Conservation (phyloP, 2,113 vertebrate species). For the Rattus rattus region DNA sequence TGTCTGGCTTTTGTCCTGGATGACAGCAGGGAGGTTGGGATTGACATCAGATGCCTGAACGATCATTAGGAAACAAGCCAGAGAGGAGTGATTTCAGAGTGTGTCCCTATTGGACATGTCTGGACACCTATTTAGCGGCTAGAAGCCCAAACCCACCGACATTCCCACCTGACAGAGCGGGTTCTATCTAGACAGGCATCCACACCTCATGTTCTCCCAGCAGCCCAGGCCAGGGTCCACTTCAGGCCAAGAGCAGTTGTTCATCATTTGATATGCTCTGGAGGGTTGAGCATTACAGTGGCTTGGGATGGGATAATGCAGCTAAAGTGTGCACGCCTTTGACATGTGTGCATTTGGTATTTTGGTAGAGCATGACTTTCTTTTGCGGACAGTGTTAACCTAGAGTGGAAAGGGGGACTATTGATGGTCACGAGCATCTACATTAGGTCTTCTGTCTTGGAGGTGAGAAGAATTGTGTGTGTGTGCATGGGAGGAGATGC, state of each 20-base stretch:
- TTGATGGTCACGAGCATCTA: not conserved
- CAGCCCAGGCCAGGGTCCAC: not conserved
- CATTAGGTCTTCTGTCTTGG: not conserved
- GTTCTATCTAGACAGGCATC: not conserved
- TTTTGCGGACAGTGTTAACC: not conserved
- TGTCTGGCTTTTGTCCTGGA: constrained; percentile 21
- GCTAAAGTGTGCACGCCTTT: not conserved
- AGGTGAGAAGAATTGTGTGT: not conserved
- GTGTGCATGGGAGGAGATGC: not conserved
- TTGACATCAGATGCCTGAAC: constrained; percentile 22
- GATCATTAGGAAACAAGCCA: constrained; percentile 25
- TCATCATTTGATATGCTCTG: not conserved
- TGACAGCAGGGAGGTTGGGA: not conserved
- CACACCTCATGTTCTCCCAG: not conserved
- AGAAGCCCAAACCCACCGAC: not conserved
- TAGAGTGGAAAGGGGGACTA: not conserved
- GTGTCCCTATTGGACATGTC: not conserved
- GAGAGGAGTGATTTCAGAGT: constrained; percentile 22
- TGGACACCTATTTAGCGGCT: not conserved
- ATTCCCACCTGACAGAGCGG: not conserved
- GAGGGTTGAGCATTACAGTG: not conserved
- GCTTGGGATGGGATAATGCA: not conserved
- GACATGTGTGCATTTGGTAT: constrained; percentile 48
- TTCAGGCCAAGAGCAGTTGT: not conserved
- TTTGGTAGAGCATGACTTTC: constrained; percentile 32